A percentile compares a stretch with the other conserved stretches of the same genome.
These are phyloP conservation scores for Macropodus opercularis DNA, from an alignment of 2,797 vertebrate species.

Conservation along the genomic window DNA sequence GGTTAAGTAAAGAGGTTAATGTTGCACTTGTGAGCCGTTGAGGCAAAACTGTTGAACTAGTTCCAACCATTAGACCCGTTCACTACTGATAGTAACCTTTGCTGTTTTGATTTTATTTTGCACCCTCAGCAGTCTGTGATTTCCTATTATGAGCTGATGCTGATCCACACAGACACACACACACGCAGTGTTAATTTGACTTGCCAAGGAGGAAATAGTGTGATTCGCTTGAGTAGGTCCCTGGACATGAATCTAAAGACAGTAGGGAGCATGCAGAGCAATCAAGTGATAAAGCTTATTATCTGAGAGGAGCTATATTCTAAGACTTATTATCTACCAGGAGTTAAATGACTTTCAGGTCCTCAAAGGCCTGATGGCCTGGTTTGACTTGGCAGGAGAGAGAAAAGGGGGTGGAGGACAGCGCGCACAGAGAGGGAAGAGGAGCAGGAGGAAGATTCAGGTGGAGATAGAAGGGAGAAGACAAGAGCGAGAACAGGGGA, in stretches of 20 bases:
- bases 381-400: constrained; percentile 74
- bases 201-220: constrained; percentile 77
- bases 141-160: constrained; percentile 40
- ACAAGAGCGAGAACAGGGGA: background rate
- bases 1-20: constrained; percentile 46
- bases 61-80: constrained; percentile 34
- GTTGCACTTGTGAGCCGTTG: constrained; percentile 43
- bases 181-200: constrained; percentile 66
- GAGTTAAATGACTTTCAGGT: constrained; percentile 82
- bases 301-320: constrained; percentile 81
- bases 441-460: constrained; percentile 3
- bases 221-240: constrained; percentile 76
- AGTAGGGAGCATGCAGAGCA: constrained; percentile 77
- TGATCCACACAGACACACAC: constrained; percentile 9
- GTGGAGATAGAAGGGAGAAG: constrained; percentile 1
- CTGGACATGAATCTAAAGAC: constrained; percentile 81
- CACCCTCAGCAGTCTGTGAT: constrained; percentile 54
- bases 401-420: constrained; percentile 26
- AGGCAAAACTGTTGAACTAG: constrained; percentile 31
- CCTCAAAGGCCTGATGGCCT: constrained; percentile 80
- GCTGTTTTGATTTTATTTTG: constrained; percentile 63
- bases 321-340: constrained; percentile 82
- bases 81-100: constrained; percentile 46
- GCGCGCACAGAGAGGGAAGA: background rate
- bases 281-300: constrained; percentile 85